These are phyloP conservation scores for Auanema freiburgensis DNA, from an alignment of 2,888 invertebrate species.

Conservation along the genomic window DNA sequence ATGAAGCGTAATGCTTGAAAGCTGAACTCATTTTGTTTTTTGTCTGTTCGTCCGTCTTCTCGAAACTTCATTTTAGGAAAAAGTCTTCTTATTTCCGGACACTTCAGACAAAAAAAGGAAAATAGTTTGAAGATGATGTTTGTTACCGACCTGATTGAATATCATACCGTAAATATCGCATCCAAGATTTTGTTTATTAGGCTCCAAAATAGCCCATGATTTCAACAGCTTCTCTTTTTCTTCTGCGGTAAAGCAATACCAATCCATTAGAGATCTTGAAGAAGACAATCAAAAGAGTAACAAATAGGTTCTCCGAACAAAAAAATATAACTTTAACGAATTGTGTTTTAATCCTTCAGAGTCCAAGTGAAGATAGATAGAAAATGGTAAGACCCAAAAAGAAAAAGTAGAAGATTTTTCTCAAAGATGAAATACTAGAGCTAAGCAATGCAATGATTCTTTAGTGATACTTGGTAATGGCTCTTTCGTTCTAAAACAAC, in stretches of 20 bases:
- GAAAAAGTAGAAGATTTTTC: no score
- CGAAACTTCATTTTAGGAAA: conserved; percentile 55
- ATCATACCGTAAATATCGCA: conserved; percentile 58
- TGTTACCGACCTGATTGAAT: conserved; percentile 51
- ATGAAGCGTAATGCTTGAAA: conserved; percentile 59
- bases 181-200: conserved; percentile 37
- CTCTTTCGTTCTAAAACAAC: no score
- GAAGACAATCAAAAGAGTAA: neutral
- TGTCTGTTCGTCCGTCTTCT: conserved; percentile 37
- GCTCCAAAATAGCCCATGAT: conserved; percentile 38
- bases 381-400: no score
- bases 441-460: no score
- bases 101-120: conserved; percentile 21
- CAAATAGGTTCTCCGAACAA: no score
- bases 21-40: conserved; percentile 50
- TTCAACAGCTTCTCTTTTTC: conserved; percentile 45
- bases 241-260: conserved; percentile 41
- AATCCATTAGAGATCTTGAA: conserved; percentile 27
- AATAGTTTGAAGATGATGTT: conserved; percentile 14
- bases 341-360: no score
- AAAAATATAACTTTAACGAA: no score
- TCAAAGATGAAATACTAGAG: no score
- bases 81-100: conserved; percentile 46
- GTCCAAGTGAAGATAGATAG: no score
- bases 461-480: no score